Evolutionary conservation across 1,140 invertebrate species (phyloP).

Genomic region (Plutomurus gul): DNA sequence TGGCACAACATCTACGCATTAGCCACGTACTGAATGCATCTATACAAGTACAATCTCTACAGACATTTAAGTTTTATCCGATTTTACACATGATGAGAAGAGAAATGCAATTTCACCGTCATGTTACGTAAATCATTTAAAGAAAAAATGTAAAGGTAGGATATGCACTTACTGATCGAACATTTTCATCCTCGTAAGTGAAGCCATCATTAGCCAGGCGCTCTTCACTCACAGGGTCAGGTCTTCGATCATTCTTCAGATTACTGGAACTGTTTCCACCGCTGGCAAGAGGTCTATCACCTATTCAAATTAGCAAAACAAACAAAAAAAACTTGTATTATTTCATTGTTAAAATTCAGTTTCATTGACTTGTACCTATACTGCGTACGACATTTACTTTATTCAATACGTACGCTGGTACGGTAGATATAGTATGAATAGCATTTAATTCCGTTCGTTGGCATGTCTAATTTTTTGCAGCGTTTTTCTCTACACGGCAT

Average conservation of each 20-base stretch:
- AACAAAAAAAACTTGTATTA: slow-evolving; percentile 10
- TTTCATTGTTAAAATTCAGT: not conserved
- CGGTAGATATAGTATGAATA: no score
- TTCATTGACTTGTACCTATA: not conserved
- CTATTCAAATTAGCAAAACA: slow-evolving; percentile 37
- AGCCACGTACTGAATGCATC: no score
- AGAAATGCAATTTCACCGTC: not conserved
- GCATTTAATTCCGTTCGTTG: not conserved
- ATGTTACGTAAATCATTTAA: not conserved
- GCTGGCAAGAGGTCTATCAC: slow-evolving; percentile 46
- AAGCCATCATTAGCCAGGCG: slow-evolving; percentile 47
- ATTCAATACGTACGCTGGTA: no score
- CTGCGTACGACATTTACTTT: no score
- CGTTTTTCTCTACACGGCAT: not conserved
- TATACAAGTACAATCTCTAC: no score
- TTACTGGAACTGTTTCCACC: slow-evolving; percentile 44
- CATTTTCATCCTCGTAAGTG: slow-evolving; percentile 47
- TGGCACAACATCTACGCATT: no score
- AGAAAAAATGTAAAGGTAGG: not conserved
- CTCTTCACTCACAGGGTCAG: slow-evolving; percentile 51
- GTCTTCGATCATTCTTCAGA: slow-evolving; percentile 46
- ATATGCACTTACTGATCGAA: slow-evolving; percentile 39
- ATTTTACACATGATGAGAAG: no score
- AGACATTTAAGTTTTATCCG: no score
- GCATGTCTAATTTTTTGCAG: not conserved